These are phyloP conservation scores for Fukomys damarensis DNA, from an alignment of 2,113 vertebrate species.

Conservation along the genomic window DNA sequence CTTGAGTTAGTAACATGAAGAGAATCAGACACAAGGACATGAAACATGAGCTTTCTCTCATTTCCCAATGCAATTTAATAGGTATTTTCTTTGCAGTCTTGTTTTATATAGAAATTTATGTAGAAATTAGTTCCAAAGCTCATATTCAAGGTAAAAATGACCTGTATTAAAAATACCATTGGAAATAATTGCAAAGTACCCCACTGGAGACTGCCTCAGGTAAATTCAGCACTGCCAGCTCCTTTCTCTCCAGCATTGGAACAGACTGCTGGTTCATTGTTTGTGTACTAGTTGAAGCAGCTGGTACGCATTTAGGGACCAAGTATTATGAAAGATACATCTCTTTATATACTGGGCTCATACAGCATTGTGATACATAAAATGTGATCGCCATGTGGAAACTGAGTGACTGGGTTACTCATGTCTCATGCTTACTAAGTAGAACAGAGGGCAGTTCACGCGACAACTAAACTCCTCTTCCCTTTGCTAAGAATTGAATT, in stretches of 20 bases:
- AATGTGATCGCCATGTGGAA: neutral
- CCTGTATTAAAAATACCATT: neutral
- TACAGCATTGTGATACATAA: neutral
- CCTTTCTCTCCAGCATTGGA: neutral
- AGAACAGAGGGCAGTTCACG: neutral
- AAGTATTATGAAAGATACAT: neutral
- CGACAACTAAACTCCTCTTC: neutral
- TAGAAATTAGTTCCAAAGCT: neutral
- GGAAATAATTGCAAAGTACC: neutral
- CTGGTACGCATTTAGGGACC: slow-evolving; percentile 19
- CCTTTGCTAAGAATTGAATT: neutral
- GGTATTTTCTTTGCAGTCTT: neutral
- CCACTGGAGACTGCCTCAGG: neutral
- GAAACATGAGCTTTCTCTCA: neutral
- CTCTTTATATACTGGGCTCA: neutral
- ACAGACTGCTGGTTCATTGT: neutral
- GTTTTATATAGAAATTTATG: neutral
- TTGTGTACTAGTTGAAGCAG: neutral
- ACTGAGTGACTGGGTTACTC: neutral
- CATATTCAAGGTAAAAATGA: neutral
- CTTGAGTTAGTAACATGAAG: neutral
- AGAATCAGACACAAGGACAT: neutral
- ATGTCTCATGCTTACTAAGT: neutral
- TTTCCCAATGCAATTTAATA: neutral
- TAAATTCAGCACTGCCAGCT: too few species aligned